Conservation (phyloP, 1,140 invertebrate species). For the Probaryconus sp. region DNA sequence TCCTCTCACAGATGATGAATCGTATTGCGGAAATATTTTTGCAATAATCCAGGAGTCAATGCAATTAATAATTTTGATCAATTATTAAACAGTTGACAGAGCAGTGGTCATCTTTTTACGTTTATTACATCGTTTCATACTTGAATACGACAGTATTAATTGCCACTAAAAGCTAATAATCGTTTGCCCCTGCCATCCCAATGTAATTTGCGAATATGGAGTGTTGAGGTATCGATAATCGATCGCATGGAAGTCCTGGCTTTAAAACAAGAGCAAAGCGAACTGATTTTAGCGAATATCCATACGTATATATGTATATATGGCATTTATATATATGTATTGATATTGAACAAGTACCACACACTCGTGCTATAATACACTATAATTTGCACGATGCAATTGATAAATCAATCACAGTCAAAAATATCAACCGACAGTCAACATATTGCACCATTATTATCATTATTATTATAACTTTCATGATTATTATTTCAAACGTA, state of each 20-base stretch:
- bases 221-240: conserved; percentile 60
- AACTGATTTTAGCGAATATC: conserved; percentile 43
- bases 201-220: conserved; percentile 62
- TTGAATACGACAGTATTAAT: conserved; percentile 53
- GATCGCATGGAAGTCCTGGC: conserved; percentile 49
- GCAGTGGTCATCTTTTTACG: conserved; percentile 16
- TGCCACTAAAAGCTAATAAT: conserved; percentile 65
- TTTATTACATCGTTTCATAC: conserved; percentile 44
- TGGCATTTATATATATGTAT: too few species aligned
- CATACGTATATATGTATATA: too few species aligned
- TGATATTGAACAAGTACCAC: conserved; percentile 27
- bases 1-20: too few species aligned
- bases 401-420: conserved; percentile 52
- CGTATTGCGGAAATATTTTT: too few species aligned
- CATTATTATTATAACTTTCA: conserved; percentile 4
- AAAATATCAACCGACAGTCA: conserved; percentile 50
- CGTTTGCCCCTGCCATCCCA: conserved; percentile 52
- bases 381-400: conserved; percentile 56
- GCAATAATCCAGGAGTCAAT: too few species aligned
- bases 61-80: too few species aligned
- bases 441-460: conserved; percentile 48
- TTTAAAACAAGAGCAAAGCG: conserved; percentile 59
- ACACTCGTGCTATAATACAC: conserved; percentile 47
- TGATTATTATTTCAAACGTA: background rate
- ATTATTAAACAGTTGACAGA: background rate